Evolutionary conservation across 2,113 vertebrate genomes (phyloP).

Genomic region (Thamnophis sirtalis): DNA sequence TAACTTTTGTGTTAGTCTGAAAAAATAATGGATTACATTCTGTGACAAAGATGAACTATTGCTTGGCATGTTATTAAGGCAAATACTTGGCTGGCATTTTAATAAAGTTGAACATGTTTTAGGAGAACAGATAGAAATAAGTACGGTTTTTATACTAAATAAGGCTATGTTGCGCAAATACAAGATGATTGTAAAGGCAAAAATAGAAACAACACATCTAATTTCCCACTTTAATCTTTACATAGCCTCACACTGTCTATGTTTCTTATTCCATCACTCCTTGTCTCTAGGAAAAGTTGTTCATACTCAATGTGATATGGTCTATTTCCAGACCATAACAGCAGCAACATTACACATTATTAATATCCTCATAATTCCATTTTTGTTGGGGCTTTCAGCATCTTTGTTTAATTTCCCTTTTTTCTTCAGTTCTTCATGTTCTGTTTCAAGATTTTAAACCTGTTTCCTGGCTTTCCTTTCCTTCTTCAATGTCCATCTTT

Average conservation of each 20-base stretch:
- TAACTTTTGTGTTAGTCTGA: conserved; percentile 10
- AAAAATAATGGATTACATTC: not conserved
- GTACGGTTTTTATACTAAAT: not conserved
- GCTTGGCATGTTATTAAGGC: conserved; percentile 13
- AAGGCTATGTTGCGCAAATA: not conserved
- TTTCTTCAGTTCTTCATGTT: not conserved
- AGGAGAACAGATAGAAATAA: not conserved
- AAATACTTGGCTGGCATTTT: not conserved
- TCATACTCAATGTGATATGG: not conserved
- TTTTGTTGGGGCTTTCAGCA: not conserved
- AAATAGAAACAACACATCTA: not conserved
- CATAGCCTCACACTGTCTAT: not conserved
- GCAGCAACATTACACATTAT: not conserved
- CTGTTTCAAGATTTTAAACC: not conserved
- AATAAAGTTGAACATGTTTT: not conserved
- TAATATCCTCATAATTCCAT: not conserved
- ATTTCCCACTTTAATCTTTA: not conserved
- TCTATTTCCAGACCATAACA: not conserved
- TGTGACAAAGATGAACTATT: not conserved
- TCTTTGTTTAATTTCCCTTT: not conserved
- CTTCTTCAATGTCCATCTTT: not conserved
- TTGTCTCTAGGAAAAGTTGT: not conserved
- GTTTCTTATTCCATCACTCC: not conserved
- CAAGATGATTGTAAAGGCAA: not conserved
- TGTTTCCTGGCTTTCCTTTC: not conserved